These are phyloP conservation scores for Pandemis cinnamomeana DNA, from an alignment of 2,888 invertebrate genomes.

Conservation along the genomic window DNA sequence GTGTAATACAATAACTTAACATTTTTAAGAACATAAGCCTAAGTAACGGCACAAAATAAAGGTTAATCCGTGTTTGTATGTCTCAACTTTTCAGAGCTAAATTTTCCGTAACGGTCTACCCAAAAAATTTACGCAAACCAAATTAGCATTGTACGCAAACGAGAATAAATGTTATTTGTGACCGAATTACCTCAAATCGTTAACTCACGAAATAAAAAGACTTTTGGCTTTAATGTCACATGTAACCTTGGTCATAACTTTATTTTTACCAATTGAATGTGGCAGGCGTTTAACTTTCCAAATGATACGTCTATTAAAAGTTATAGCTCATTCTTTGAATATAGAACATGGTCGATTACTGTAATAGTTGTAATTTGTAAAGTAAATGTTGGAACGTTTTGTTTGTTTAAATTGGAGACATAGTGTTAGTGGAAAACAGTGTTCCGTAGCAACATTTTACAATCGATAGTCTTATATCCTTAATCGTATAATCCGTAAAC, in stretches of 20 bases:
- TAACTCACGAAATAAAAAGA: constrained; percentile 64
- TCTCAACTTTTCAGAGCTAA: constrained; percentile 27
- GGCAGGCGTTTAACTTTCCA: constrained; percentile 32
- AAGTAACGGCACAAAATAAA: constrained; percentile 26
- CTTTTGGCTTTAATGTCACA: constrained; percentile 55
- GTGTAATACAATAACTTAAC: background rate
- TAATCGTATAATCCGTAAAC: too few relatives aligned
- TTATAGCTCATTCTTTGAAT: constrained; percentile 32
- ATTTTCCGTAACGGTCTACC: constrained; percentile 57
- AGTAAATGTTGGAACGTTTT: background rate
- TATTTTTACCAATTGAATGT: constrained; percentile 37
- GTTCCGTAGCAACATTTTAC: background rate
- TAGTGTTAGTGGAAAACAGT: background rate
- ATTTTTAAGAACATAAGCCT: background rate
- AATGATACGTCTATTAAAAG: constrained; percentile 36
- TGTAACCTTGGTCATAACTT: constrained; percentile 56
- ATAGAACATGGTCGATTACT: constrained; percentile 28
- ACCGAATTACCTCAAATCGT: constrained; percentile 63
- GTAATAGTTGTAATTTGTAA: constrained; percentile 25
- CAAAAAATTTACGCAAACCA: constrained; percentile 61
- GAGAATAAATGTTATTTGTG: constrained; percentile 57
- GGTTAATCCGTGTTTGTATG: constrained; percentile 24
- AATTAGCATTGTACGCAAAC: constrained; percentile 66
- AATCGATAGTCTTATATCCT: background rate
- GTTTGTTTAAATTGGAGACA: background rate